phyloP scores from a whole-genome alignment of 2,888 invertebrate species.

The Clistopyga incitator region DNA sequence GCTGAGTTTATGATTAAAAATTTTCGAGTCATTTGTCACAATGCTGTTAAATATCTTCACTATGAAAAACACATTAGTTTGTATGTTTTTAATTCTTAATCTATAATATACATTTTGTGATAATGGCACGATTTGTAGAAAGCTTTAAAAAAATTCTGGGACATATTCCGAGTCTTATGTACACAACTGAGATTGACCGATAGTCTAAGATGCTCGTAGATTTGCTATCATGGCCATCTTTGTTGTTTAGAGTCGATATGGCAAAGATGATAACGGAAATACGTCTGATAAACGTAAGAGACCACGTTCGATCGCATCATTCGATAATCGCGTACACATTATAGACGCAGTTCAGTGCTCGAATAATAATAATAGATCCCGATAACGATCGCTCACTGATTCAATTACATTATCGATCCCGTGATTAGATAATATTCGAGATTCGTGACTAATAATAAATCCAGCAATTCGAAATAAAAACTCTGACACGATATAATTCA shows the following conservation, averaged over 20 bases:
- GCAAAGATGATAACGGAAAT: background rate
- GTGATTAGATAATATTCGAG: slow-evolving; percentile 27
- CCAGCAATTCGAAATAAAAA: slow-evolving; percentile 37
- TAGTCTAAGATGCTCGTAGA: slow-evolving; percentile 20
- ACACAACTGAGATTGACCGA: slow-evolving; percentile 1
- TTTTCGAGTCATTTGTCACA: no score
- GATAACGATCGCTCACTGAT: slow-evolving; percentile 58
- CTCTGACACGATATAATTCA: slow-evolving; percentile 23
- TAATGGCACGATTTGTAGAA: background rate
- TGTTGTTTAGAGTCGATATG: background rate
- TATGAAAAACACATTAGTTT: no score
- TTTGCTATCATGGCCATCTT: slow-evolving; percentile 5
- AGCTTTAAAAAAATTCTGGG: slow-evolving; percentile 1
- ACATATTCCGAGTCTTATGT: background rate
- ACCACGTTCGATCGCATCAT: slow-evolving; percentile 8
- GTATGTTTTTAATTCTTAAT: background rate
- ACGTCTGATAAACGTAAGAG: slow-evolving; percentile 1
- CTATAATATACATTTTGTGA: slow-evolving; percentile 15
- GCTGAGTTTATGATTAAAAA: no score
- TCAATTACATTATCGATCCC: slow-evolving; percentile 55
- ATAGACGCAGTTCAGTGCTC: background rate
- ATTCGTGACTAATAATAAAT: slow-evolving; percentile 44
- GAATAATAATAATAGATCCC: slow-evolving; percentile 56
- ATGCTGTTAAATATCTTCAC: no score
- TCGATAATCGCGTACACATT: slow-evolving; percentile 26